Evolutionary conservation across 2,888 invertebrate species (phyloP).

Genomic region (Schrankia costaestrigalis): DNA sequence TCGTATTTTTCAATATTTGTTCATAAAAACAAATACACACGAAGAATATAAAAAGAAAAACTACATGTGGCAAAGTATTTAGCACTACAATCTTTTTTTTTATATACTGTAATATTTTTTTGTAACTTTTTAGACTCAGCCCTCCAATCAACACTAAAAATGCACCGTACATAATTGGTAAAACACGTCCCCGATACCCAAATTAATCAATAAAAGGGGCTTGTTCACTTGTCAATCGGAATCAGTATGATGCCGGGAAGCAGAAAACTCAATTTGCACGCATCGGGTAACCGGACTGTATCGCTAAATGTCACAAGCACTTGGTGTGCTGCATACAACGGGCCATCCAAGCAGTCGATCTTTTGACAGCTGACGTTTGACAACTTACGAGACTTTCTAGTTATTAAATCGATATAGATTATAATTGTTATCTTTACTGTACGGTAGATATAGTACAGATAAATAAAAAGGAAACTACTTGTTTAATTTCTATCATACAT

Average conservation of each 20-base stretch:
- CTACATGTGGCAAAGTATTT: too few relatives aligned
- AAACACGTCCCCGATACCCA: slow-evolving; percentile 19
- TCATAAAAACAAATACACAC: too few relatives aligned
- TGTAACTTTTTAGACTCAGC: too few relatives aligned
- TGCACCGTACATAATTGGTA: slow-evolving; percentile 8
- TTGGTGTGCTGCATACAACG: slow-evolving; percentile 33
- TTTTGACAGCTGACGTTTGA: slow-evolving; percentile 29
- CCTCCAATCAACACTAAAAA: too few relatives aligned
- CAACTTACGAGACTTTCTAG: slow-evolving; percentile 2
- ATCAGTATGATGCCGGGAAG: slow-evolving; percentile 49
- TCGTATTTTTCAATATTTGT: too few relatives aligned
- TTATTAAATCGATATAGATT: slow-evolving; percentile 4
- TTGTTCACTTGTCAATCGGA: slow-evolving; percentile 56
- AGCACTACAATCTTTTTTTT: too few relatives aligned
- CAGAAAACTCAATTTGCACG: slow-evolving; percentile 68
- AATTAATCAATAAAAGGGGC: slow-evolving; percentile 31
- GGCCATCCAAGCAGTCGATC: slow-evolving; percentile 22
- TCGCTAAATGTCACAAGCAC: slow-evolving; percentile 61
- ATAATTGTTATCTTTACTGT: too few relatives aligned
- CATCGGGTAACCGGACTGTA: slow-evolving; percentile 49
- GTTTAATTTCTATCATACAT: too few relatives aligned
- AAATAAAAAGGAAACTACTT: too few relatives aligned
- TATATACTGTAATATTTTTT: too few relatives aligned
- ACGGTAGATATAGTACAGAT: too few relatives aligned
- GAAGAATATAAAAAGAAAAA: too few relatives aligned